Evolutionary conservation across 1,140 invertebrate genomes (phyloP).

Genomic region (Drosophila kikkawai): DNA sequence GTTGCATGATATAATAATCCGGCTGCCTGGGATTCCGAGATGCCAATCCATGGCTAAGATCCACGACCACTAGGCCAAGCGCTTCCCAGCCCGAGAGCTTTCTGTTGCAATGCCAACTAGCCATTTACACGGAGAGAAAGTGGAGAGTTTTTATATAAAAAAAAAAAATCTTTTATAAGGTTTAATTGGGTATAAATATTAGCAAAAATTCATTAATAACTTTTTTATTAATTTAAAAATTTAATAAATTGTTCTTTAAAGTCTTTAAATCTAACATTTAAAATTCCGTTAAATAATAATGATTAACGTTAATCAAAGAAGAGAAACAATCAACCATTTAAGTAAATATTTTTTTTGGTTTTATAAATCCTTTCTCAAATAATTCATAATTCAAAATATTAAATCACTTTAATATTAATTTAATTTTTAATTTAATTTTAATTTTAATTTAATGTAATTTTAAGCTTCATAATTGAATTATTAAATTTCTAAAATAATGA

Average conservation of each 20-base stretch:
- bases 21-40: slow-evolving; percentile 36
- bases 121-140: slow-evolving; percentile 10
- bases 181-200: no score
- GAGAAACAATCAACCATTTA: no score
- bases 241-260: background rate
- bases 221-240: background rate
- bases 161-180: no score
- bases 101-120: slow-evolving; percentile 59
- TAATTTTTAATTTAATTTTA: no score
- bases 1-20: slow-evolving; percentile 75
- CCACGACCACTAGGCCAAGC: background rate
- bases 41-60: slow-evolving; percentile 32
- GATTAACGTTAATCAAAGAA: no score
- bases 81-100: slow-evolving; percentile 28
- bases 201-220: background rate
- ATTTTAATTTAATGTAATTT: no score
- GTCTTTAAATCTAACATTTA: background rate
- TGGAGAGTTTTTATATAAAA: background rate
- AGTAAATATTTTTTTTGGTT: no score
- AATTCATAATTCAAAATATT: no score
- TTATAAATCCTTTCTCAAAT: no score
- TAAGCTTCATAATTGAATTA: no score
- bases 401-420: no score
- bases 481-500: background rate
- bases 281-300: background rate